A percentile compares a stretch with the other conserved stretches of the same genome.
Conservation (phyloP, 1,140 invertebrate species). For the Pteromalus puparum region DNA sequence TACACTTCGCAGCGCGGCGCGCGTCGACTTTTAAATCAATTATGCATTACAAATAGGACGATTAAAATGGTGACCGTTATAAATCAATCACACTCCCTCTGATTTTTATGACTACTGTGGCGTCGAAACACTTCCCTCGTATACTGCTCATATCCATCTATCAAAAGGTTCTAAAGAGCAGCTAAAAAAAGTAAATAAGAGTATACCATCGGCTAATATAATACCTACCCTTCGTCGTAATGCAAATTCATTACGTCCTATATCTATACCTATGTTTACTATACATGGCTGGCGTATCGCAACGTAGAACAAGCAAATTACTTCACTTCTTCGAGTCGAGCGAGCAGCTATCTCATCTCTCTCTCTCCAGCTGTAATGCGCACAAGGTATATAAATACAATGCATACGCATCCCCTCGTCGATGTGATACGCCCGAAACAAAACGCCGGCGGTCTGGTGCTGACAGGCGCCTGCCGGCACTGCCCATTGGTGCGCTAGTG, state of each 20-base stretch:
- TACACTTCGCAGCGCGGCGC: no score
- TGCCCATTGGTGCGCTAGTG: not conserved
- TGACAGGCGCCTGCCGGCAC: not conserved
- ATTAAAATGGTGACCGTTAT: no score
- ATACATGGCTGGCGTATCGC: not conserved
- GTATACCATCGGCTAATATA: not conserved
- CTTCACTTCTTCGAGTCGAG: not conserved
- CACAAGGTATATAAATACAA: not conserved
- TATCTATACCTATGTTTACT: not conserved
- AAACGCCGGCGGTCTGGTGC: not conserved
- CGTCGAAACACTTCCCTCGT: no score
- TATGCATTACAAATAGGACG: no score
- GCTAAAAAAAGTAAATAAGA: not conserved
- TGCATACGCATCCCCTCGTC: not conserved
- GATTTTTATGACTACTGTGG: no score
- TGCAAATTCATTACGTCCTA: not conserved
- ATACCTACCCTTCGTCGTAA: no score
- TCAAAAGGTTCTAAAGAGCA: not conserved
- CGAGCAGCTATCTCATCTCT: not conserved
- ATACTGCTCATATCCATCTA: no score
- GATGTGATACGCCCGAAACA: slow-evolving; percentile 10
- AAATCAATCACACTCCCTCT: no score
- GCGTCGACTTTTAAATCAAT: no score
- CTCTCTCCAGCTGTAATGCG: not conserved
- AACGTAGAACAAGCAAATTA: not conserved